Percentiles rank a stretch among this genome's conserved stretches.
These are phyloP conservation scores for Leucopternis melanops DNA, from an alignment of 2,113 vertebrate species.

Conservation along the genomic window DNA sequence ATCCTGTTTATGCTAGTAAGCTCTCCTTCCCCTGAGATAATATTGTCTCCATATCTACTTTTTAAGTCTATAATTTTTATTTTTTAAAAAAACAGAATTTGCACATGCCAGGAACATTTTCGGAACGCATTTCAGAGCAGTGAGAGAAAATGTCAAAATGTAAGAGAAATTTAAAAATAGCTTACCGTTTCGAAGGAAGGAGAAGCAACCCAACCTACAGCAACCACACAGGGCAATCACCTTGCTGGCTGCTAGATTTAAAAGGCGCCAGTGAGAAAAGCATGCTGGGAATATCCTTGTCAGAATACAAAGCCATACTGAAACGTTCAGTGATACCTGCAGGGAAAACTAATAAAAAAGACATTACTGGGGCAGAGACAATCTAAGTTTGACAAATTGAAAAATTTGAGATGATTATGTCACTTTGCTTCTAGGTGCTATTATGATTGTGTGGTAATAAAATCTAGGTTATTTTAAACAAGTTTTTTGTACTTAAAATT, in stretches of 20 bases:
- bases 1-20: background rate
- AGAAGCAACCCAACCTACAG: background rate
- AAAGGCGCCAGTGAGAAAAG: background rate
- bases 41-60: background rate
- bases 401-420: background rate
- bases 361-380: background rate
- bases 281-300: background rate
- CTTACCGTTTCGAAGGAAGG: background rate
- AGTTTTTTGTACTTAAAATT: background rate
- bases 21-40: background rate
- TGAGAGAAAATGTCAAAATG: background rate
- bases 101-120: background rate
- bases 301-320: background rate
- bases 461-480: background rate
- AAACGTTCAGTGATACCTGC: background rate
- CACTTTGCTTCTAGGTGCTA: background rate
- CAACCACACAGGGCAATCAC: background rate
- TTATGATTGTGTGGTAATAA: background rate
- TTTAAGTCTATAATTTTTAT: background rate
- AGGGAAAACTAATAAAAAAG: background rate
- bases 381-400: background rate
- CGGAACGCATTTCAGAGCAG: background rate
- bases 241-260: background rate
- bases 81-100: background rate
- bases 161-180: background rate